Evolutionary conservation across 2,888 invertebrate genomes (phyloP).

Genomic region (Ectropis crepuscularia): DNA sequence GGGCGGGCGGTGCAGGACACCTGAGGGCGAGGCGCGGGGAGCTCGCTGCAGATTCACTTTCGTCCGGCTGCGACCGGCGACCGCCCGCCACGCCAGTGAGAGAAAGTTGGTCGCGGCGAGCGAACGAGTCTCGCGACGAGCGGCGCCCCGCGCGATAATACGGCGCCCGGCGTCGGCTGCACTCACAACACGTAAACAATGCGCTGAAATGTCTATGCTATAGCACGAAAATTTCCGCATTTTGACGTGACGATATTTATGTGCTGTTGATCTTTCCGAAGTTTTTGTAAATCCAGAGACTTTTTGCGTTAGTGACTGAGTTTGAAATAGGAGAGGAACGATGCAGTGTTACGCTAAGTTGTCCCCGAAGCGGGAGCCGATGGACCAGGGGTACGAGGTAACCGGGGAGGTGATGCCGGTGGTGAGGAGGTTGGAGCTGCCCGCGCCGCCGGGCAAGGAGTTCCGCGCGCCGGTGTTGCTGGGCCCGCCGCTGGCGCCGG

Average conservation of each 20-base stretch:
- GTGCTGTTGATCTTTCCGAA: slow-evolving; percentile 34
- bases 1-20: slow-evolving; percentile 70
- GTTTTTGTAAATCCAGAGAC: slow-evolving; percentile 41
- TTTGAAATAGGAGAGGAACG: slow-evolving; percentile 53
- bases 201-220: slow-evolving; percentile 58
- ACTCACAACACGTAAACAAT: slow-evolving; percentile 61
- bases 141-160: slow-evolving; percentile 71
- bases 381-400: slow-evolving; percentile 68
- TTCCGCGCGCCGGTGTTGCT: slow-evolving; percentile 77
- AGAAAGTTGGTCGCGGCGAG: slow-evolving; percentile 84
- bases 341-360: slow-evolving; percentile 81
- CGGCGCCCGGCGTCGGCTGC: slow-evolving; percentile 56
- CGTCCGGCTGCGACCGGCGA: slow-evolving; percentile 78
- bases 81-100: slow-evolving; percentile 82
- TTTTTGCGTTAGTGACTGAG: slow-evolving; percentile 48
- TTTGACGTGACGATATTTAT: slow-evolving; percentile 45
- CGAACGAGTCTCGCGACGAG: slow-evolving; percentile 82
- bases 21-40: slow-evolving; percentile 63
- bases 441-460: slow-evolving; percentile 80
- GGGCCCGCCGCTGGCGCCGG: slow-evolving; percentile 57
- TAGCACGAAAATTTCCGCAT: slow-evolving; percentile 59
- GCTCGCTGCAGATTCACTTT: slow-evolving; percentile 83
- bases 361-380: slow-evolving; percentile 74
- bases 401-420: slow-evolving; percentile 64
- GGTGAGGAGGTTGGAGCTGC: slow-evolving; percentile 72